Base-by-base conservation (phyloP, 2,113 vertebrate species). In the Agapornis roseicollis region DNA sequence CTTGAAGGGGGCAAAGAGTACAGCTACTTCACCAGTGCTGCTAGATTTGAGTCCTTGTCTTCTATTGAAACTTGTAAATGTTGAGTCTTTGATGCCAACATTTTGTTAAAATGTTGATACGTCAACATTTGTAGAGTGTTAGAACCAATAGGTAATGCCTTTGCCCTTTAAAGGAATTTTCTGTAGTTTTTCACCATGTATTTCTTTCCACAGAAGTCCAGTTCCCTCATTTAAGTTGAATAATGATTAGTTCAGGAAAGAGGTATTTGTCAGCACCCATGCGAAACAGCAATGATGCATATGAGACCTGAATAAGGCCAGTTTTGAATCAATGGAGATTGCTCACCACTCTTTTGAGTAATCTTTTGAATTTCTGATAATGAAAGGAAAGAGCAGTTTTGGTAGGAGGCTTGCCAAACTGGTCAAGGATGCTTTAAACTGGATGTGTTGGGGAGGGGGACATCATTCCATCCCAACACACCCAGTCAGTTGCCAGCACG, bases 111-210 rank as follows among this genome's bases (percentile, higher is more conserved):
- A 35, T 9, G 35, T 58, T 58, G 66, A 12, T 33, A 12, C 11
- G 3, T 46, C 37, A 73, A 23, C 5, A 28, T 72, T n/a, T 70
- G 19, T n/a, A 37, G 25, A 80, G 31, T 16, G 6, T 4, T n/a
- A 73, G 49, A 91, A 69, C 3, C 11, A 76, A 69, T 6, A 72
- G 9, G 33, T 56, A 15, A 50, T 8, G 10, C 23, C 46, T 35
- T 65, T 68, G 17, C 5, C 55, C 8, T 76, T 50, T 25, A 37
- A 29, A 22, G 7, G 35, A 42, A 7, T 68, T 61, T 61, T 13
- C 37, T 23, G 1, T 11, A 64, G 4, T 3, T 50, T 88, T 65
- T 39, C 2, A 5, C 1, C 2, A 3, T 13, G 8, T 33, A 23
- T 25, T 73, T 85, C n/a, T 71, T 92, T 33, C 7, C 9, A n/a